Evolutionary conservation across 2,888 invertebrate genomes (phyloP), one percentile per base, ranked within the genome.

Genomic region (Diploptera punctata): DNA sequence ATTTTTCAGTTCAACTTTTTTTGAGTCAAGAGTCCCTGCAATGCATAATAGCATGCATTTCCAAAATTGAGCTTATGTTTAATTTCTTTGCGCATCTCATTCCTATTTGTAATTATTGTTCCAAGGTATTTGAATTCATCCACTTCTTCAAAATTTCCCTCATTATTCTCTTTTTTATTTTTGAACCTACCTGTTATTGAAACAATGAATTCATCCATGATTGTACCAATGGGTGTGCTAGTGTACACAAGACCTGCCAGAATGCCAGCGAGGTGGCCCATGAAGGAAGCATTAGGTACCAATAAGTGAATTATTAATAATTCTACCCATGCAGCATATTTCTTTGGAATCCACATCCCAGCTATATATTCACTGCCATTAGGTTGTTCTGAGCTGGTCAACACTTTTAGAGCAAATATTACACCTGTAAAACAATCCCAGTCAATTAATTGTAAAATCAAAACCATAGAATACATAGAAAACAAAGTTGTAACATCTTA

Each of bases 241-340:
- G 84, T 84, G 77, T 89, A 90, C 24, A 86, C 76, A 49, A 88
- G 80, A 13, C 90, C 90, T 31, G 87, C 86, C 9, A 90, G 77
- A 76, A 90, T 88, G 9, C 90, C 90, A 26, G 89, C 87, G 26
- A 90, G 80, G 79, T 90, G 90, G 31, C 89, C 90, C 77, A 86
- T 76, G 77, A 90, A 89, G 1, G 90, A 90, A 1, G 88, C 85
- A 77, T 88, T 86, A 16, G 90, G 90, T 1, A 87, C 86, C 31
- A 89, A 78, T 1, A 90, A 33, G 77, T 89, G 88, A 75, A 90
- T 90, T 10, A 89, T 80, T 16, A 88, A 70, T 38, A 90, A 80
- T 78, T 90, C 90, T 0, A 83, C 83, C 90, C 90, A 90, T 68
- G 87, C 87, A 1, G 87, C 85, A 77, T 84, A 83, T 78, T 84